Conservation (phyloP, 2,113 vertebrate species). For the Pungitius pungitius region DNA sequence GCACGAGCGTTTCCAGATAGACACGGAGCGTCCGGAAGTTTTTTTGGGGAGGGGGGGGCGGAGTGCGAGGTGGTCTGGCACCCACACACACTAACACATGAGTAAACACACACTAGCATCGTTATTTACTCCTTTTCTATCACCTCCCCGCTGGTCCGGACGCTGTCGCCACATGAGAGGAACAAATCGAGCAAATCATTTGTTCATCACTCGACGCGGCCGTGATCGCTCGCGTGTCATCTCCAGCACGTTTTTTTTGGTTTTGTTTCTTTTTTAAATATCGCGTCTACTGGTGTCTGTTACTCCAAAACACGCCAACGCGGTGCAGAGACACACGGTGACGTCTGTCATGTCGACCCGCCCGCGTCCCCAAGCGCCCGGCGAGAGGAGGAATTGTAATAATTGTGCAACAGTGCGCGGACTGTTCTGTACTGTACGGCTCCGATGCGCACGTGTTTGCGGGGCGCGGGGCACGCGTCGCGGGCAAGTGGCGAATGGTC, state of each 20-base stretch:
- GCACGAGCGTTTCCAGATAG: slow-evolving; percentile 35
- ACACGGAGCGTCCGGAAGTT: slow-evolving; percentile 56
- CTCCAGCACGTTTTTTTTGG: neutral
- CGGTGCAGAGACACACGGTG: slow-evolving; percentile 20
- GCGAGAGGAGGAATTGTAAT: neutral
- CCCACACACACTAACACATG: neutral
- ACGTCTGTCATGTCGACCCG: slow-evolving; percentile 13
- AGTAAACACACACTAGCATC: neutral
- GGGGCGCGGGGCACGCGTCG: neutral
- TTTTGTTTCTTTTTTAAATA: no score
- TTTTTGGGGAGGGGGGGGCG: neutral
- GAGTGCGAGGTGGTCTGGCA: neutral
- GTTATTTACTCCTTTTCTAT: neutral
- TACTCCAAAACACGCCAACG: slow-evolving; percentile 11
- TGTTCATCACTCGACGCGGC: neutral
- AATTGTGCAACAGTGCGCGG: slow-evolving; percentile 27
- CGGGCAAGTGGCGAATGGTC: slow-evolving; percentile 19
- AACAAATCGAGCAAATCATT: slow-evolving; percentile 5
- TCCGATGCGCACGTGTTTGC: slow-evolving; percentile 3
- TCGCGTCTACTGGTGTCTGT: neutral
- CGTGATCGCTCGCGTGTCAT: neutral
- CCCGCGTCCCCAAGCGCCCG: slow-evolving; percentile 4
- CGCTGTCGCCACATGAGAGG: slow-evolving; percentile 47
- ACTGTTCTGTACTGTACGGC: slow-evolving; percentile 12
- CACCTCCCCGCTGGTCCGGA: slow-evolving; percentile 28